Base-by-base conservation (phyloP, 2,797 vertebrate species). In the Sternarchorhynchus goeldii region DNA sequence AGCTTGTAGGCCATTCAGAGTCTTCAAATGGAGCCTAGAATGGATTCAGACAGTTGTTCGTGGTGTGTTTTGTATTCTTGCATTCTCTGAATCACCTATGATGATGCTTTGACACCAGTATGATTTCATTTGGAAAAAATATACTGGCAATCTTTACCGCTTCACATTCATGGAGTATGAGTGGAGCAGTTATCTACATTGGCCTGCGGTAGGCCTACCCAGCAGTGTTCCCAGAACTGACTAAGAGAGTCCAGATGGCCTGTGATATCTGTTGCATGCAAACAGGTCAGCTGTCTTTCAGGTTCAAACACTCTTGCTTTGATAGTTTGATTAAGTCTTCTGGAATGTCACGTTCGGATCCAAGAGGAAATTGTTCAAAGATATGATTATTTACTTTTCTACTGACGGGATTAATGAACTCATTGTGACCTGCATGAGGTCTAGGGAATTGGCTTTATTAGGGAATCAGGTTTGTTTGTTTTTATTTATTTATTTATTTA, bases 281-380 rank as follows among this genome's bases (percentile, higher is more conserved):
- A 50, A 34, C 14, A 39, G 67, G 18, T 70, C 50, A 4, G 20
- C 6, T 7, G 31, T 45, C 12, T 62, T 18, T 70, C 29, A 20
- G 10, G 6, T 31, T 20, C 53, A 25, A 39, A 6, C 16, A 10
- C 17, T 0, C 66, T 29, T 31, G 50, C 50, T 70, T 56, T 64
- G 41, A 71, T 31, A 17, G 60, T 78, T 78, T 78, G 8, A 53
- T 29, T 16, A 69, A 69, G 45, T 29, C 29, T 69, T 25, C 45
- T 53, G 50, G 39, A 68, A 31, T 50, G 14, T 53, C 39, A 53
- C 21, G 32, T 78, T 1, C 45, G 17, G 34, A 39, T 65, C 60
- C 50, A 65, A 32, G 8, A 73, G 69, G 32, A 65, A 58, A 18
- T 41, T 3, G 55, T 36, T 71, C 16, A 63, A 18, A 21, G 10